phyloP scores from a whole-genome alignment of 2,113 vertebrate species.

The Meleagris gallopavo region DNA sequence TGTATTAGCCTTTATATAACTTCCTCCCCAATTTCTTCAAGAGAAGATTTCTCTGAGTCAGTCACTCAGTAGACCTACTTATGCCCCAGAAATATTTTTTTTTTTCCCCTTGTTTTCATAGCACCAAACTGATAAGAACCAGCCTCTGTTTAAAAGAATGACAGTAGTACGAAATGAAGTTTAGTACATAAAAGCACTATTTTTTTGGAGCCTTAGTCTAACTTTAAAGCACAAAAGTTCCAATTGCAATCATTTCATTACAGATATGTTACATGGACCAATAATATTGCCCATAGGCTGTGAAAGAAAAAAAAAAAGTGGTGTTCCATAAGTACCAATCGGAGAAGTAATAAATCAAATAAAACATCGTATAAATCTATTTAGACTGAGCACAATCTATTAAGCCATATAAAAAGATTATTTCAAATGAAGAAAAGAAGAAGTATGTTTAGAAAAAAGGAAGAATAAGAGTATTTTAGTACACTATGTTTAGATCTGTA shows the following conservation, averaged over 20 bases:
- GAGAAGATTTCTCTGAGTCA: neutral
- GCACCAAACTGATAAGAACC: neutral
- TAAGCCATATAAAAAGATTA: neutral
- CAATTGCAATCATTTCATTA: neutral
- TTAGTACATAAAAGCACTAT: neutral
- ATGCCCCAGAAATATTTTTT: neutral
- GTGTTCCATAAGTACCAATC: neutral
- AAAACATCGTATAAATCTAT: neutral
- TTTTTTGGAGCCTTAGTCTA: neutral
- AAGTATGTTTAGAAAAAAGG: neutral
- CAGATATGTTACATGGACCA: neutral
- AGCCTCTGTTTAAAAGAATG: neutral
- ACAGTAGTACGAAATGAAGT: neutral
- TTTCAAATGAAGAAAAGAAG: neutral
- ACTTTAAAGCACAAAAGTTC: neutral
- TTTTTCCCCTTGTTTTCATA: neutral
- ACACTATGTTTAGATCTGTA: neutral
- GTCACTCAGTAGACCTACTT: neutral
- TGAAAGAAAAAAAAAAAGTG: neutral
- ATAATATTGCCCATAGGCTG: neutral
- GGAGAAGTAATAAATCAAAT: neutral
- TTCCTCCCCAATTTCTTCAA: neutral
- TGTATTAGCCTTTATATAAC: accelerated
- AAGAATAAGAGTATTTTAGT: neutral
- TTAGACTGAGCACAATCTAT: neutral